A percentile compares a stretch with the other conserved stretches of the same genome.
Evolutionary conservation across 2,888 invertebrate genomes (phyloP).

Genomic region (Mesoligia furuncula): DNA sequence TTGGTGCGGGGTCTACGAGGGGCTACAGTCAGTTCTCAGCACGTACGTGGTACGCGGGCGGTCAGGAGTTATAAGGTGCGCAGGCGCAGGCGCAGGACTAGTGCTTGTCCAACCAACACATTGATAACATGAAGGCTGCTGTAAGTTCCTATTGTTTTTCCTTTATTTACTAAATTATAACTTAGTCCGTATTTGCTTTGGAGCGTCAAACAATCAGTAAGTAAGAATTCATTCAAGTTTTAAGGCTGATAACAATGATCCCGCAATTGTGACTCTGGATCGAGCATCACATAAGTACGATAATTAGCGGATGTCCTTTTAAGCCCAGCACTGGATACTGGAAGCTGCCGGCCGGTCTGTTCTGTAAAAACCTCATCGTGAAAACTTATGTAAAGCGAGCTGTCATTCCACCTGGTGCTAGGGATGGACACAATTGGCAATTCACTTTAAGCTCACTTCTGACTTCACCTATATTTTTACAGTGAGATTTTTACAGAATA

Average conservation of each 20-base stretch:
- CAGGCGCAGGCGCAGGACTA: slow-evolving; percentile 64
- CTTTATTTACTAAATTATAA: background rate
- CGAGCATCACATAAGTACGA: background rate
- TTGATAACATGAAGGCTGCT: slow-evolving; percentile 74
- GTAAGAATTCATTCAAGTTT: background rate
- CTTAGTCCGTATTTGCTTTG: background rate
- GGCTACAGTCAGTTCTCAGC: background rate
- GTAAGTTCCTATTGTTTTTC: slow-evolving; percentile 66
- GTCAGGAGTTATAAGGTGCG: slow-evolving; percentile 69
- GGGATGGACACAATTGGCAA: too few species aligned
- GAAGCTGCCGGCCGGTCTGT: too few species aligned
- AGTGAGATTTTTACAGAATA: too few species aligned
- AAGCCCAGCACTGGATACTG: background rate
- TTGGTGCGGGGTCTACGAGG: slow-evolving; percentile 37
- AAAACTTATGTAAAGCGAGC: too few species aligned
- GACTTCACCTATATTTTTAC: too few species aligned
- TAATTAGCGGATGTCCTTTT: too few species aligned
- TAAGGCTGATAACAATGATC: background rate
- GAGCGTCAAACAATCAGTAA: background rate
- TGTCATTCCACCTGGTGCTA: too few species aligned
- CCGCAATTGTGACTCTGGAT: background rate
- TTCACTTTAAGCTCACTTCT: too few species aligned
- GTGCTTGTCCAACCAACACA: slow-evolving; percentile 67
- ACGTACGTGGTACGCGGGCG: slow-evolving; percentile 49
- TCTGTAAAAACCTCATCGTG: too few species aligned